Evolutionary conservation across 2,888 invertebrate species (phyloP), one percentile per base, ranked within the genome.

Genomic region (Idaea dimidiata): DNA sequence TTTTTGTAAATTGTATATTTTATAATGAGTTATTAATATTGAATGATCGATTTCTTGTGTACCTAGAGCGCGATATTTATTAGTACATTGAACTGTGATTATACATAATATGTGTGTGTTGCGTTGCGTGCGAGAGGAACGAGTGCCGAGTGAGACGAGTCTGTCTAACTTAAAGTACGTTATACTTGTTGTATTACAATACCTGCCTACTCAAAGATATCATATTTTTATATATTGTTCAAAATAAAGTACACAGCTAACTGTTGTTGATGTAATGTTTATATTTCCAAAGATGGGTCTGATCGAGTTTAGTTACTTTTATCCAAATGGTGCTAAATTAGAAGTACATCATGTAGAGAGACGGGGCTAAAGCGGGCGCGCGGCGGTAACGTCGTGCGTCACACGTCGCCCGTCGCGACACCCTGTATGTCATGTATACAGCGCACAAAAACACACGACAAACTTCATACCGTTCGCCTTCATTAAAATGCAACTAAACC

Each of bases 221-320:
- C 86, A 83, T 74, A 88, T 91, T 91, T 91, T 91, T 91, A 91
- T 91, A 87, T 91, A 91, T 88, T 84, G 86, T 89, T 87, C 86
- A 83, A 87, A 90, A 88, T 88, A 86, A 88, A 90, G 82, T 88
- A 88, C 88, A 86, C 84, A 76, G 75, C 71, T 75, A 81, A 87
- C 83, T 86, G 88, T 91, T 88, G 83, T 84, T 79, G 80, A 82
- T 76, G 74, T 77, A 82, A 86, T 79, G 80, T 87, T 88, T 86
- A 82, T 87, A 88, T 84, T 85, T 84, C 83, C 82, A 83, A 83
- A 81, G 75, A 80, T 73, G 75, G 72, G 76, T 81, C 77, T 79
- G 73, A 76, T 78, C 78, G 75, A 77, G 62, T 69, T 70, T 70
- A 72, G 68, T 83, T 81, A 82, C 76, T 79, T 76, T 84, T 81